Base-by-base conservation (phyloP, 1,140 invertebrate genomes). In the Amyelois transitella region DNA sequence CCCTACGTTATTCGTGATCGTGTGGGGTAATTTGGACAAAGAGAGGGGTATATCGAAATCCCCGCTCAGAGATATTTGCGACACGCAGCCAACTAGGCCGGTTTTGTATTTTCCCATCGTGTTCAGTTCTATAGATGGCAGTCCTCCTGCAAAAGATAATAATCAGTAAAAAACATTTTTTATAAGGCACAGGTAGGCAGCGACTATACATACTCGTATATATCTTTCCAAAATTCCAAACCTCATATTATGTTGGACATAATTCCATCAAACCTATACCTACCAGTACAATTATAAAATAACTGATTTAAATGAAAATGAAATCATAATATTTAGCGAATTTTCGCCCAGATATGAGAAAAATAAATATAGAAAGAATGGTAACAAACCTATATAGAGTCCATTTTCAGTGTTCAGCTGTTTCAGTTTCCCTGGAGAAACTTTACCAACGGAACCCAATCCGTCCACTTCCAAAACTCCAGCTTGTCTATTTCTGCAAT, bases 401-500 rank as follows among this genome's bases (percentile, higher is more conserved):
- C 93, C 93, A 53, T 93, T 95, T 72, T 96, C 93, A 17, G 96
- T 95, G 74, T 97, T 96, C 14, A 97, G 89, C 77, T 96, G 94
- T 66, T 93, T 93, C 47, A 96, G 91, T 74, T 93, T 92, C 17
- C 96, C 96, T 0, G 95, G 95, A 12, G 96, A 94, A 55, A 93
- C 92, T 20, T 93, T 92, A 0, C 93, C 93, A 10, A 94, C 90
- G 6, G 94, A 92, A 45, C 94, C 92, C 25, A 94, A 91, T 57
- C 94, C 94, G 83, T 98, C 96, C 3, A 98, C 93, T 53, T 95
- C 92, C 45, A 98, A 83, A 12, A 94, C 93, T 10, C 95, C 95
- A 73, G 95, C 93, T 88, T 96, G 94, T 64, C 95, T 93, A 79
- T 95, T 94, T 76, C 96, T 97, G 77, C 12, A 86, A 88, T 77